phyloP scores from a whole-genome alignment of 2,797 vertebrate species.

The Falco cherrug region DNA sequence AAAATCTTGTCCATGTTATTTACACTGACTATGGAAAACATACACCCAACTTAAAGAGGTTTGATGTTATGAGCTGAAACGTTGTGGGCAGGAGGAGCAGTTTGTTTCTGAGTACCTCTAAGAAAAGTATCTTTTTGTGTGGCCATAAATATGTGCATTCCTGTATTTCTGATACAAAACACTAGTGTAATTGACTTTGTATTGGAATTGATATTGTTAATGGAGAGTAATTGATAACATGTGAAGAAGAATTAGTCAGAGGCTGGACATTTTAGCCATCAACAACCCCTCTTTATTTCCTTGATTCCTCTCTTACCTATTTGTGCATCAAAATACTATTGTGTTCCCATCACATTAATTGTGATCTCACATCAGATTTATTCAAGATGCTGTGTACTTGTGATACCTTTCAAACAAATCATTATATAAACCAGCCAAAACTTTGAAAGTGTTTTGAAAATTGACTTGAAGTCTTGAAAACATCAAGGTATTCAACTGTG shows the following conservation, averaged over 20 bases:
- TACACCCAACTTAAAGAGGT: accelerated
- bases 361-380: not conserved
- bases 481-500: not conserved
- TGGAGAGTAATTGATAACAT: not conserved
- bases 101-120: not conserved
- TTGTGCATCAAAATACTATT: not conserved
- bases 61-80: not conserved
- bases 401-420: not conserved
- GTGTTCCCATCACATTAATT: not conserved
- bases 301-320: not conserved
- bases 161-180: not conserved
- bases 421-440: not conserved
- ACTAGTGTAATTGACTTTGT: not conserved
- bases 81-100: not conserved
- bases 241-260: not conserved
- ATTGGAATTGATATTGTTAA: not conserved
- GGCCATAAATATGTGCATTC: not conserved
- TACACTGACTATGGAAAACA: not conserved
- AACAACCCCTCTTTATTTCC: not conserved
- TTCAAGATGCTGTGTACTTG: not conserved
- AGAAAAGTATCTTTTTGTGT: not conserved
- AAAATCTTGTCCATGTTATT: not conserved
- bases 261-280: not conserved
- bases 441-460: not conserved
- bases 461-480: not conserved